Evolutionary conservation across 2,797 vertebrate genomes (phyloP).

Genomic region (Macrochelys suwanniensis): DNA sequence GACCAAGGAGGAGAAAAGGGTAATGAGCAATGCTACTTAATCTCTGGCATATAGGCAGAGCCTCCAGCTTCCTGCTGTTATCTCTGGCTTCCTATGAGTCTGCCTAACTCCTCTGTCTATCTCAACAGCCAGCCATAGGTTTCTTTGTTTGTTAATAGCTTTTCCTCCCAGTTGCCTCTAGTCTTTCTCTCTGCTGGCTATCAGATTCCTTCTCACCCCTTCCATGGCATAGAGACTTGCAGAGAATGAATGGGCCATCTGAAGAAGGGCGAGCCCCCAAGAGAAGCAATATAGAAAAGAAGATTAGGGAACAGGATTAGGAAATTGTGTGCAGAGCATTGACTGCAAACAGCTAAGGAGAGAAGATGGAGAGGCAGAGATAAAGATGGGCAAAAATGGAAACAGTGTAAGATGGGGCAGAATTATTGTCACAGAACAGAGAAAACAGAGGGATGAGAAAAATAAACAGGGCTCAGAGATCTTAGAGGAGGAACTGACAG

Average conservation of each 20-base stretch:
- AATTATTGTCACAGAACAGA: not conserved
- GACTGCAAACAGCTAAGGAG: not conserved
- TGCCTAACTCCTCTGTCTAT: not conserved
- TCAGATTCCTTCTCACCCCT: not conserved
- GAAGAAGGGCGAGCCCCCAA: not conserved
- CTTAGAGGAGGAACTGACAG: not conserved
- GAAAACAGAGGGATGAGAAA: not conserved
- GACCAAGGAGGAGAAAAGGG: not conserved
- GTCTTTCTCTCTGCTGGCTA: not conserved
- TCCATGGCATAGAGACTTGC: not conserved
- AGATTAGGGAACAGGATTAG: not conserved
- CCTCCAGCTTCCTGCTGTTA: not conserved
- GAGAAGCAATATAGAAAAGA: not conserved
- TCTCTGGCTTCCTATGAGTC: not conserved
- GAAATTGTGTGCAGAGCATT: not conserved
- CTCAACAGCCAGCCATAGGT: not conserved
- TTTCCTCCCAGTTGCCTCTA: not conserved
- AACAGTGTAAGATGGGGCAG: not conserved
- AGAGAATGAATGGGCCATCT: not conserved
- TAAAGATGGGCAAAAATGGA: not conserved
- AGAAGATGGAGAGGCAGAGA: not conserved
- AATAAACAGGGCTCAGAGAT: not conserved
- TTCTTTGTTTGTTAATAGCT: not conserved
- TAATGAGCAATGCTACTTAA: constrained; percentile 5
- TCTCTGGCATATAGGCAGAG: not conserved